Evolutionary conservation across 2,888 invertebrate genomes (phyloP).

Genomic region (Thecophora atra): DNA sequence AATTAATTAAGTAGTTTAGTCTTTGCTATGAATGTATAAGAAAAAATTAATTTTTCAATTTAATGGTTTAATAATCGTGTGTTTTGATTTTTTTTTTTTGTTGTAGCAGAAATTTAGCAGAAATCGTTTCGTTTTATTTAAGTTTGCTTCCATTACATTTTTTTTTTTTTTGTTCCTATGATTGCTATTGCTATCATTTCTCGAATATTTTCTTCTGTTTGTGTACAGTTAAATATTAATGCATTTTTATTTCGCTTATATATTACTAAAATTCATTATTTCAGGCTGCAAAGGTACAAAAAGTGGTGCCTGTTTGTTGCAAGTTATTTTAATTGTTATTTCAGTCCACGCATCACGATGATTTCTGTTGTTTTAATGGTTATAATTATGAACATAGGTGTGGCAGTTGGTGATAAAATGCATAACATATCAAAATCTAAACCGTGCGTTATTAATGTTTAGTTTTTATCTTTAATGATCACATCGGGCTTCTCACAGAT

Average conservation of each 20-base stretch:
- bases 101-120: too few species aligned
- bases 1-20: too few species aligned
- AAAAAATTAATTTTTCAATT: too few species aligned
- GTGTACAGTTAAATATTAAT: conserved; percentile 20
- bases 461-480: conserved; percentile 50
- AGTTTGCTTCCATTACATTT: conserved; percentile 10
- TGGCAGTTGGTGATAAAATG: background rate
- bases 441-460: conserved; percentile 42
- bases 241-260: conserved; percentile 27
- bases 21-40: too few species aligned
- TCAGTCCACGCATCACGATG: background rate
- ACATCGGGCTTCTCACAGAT: conserved; percentile 61
- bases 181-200: too few species aligned
- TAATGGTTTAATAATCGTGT: too few species aligned
- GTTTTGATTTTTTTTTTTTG: too few species aligned
- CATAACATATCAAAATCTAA: conserved; percentile 31
- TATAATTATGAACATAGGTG: background rate
- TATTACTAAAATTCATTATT: conserved; percentile 6
- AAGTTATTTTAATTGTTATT: background rate
- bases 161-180: conserved; percentile 32
- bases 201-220: too few species aligned
- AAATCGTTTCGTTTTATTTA: too few species aligned
- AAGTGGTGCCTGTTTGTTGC: conserved; percentile 12
- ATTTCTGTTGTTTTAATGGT: background rate
- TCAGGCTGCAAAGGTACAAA: conserved; percentile 21